Evolutionary conservation across 2,113 vertebrate genomes (phyloP), one percentile per base, ranked within the genome.

Genomic region (Pungitius pungitius): DNA sequence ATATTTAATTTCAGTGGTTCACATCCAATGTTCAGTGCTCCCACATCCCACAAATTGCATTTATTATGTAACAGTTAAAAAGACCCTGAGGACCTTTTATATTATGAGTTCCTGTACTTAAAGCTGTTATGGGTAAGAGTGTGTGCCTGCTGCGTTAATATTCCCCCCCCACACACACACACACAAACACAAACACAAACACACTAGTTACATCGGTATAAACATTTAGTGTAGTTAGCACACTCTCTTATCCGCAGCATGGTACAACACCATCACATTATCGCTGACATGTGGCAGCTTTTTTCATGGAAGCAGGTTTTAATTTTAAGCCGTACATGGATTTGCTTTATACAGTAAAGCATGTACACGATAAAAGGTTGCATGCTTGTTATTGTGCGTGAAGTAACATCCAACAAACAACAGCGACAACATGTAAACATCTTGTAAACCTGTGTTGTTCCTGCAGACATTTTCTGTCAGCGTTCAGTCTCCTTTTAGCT

Each of bases 31-130:
- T 20, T 56, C 40, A 27, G 17, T 65, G 55, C 69, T 54, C 14
- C 12, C 39, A 45, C 52, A 2, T 84, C 69, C 66, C 60, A 72
- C 62, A 78, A 80, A 84, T 73, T 15, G 20, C 65, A 65, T 75
- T 74, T 73, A 82, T 84, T 85, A 78, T 73, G 67, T 73, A 80
- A 78, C 81, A 57, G 61, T 70, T 70, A 71, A 87, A 85, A 76
- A 69, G 64, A 79, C 77, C 69, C 73, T 35, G 27, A 70, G 75
- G 80, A 81, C 69, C 62, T 77, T 79, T 78, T 80, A 68, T 78
- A 55, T 67, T 61, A 75, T 75, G 59, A 69, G 72, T 59, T 39
- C 59, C 22, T 55, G 51, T 57, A 59, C 61, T 82, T 69, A 60
- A 74, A 66, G 45, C 27, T 43, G 43, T 75, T 69, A 72, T 66